phyloP scores from a whole-genome alignment of 1,140 invertebrate genomes.

The Drusus annulatus region DNA sequence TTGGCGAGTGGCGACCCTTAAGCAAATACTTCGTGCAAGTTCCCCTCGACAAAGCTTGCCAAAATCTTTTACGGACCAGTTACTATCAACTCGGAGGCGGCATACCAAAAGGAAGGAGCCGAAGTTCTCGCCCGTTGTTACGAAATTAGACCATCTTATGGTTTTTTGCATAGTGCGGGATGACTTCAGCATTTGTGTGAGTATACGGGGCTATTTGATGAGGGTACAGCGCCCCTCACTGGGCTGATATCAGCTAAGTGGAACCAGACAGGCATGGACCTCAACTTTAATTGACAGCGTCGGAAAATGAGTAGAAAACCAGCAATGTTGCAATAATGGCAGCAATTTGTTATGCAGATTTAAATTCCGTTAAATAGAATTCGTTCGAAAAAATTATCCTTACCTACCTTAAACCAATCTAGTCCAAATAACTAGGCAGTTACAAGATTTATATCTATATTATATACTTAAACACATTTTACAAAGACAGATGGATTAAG shows the following conservation, averaged over 20 bases:
- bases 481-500: too few species aligned
- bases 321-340: not conserved
- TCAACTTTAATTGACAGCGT: conserved; percentile 7
- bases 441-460: too few species aligned
- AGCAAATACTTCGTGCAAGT: not conserved
- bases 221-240: not conserved
- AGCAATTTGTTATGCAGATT: conserved; percentile 1
- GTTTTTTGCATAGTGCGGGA: not conserved
- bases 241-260: conserved; percentile 1
- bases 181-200: not conserved
- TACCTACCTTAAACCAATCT: too few species aligned
- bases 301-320: not conserved
- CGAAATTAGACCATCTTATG: not conserved
- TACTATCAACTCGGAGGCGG: not conserved
- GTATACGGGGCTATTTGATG: not conserved
- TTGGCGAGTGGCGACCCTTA: not conserved
- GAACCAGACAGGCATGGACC: conserved; percentile 9
- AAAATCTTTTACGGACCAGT: not conserved
- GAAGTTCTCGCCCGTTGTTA: not conserved
- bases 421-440: too few species aligned
- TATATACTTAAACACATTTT: too few species aligned
- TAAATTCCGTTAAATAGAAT: too few species aligned
- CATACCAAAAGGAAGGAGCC: not conserved
- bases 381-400: too few species aligned
- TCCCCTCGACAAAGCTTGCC: too few species aligned